These are phyloP conservation scores for Mechanitis messenoides DNA, from an alignment of 2,888 invertebrate genomes.

Conservation along the genomic window DNA sequence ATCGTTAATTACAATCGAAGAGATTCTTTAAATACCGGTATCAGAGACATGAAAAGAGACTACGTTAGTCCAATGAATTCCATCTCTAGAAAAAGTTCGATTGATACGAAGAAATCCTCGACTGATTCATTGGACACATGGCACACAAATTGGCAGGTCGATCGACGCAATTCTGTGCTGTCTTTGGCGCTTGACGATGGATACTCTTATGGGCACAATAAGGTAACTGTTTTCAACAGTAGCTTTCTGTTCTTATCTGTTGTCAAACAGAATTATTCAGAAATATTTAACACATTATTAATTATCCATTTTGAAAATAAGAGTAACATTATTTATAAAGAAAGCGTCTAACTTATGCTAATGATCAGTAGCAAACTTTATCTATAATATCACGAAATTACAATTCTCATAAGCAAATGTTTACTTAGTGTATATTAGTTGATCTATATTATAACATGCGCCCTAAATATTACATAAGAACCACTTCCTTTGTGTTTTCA, in stretches of 20 bases:
- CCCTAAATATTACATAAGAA: too few relatives aligned
- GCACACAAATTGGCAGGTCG: slow-evolving; percentile 82
- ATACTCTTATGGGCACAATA: slow-evolving; percentile 52
- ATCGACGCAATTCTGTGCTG: slow-evolving; percentile 79
- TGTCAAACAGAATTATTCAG: slow-evolving; percentile 13
- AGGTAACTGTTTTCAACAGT: slow-evolving; percentile 49
- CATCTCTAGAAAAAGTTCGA: slow-evolving; percentile 70
- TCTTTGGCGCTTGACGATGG: slow-evolving; percentile 76
- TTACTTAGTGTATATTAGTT: too few relatives aligned
- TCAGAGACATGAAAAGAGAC: slow-evolving; percentile 73
- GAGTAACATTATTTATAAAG: background rate
- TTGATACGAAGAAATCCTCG: slow-evolving; percentile 75
- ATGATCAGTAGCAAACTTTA: background rate
- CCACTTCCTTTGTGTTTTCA: too few relatives aligned
- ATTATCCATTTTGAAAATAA: background rate
- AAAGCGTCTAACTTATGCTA: slow-evolving; percentile 1
- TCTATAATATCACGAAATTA: background rate
- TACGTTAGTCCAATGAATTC: slow-evolving; percentile 69
- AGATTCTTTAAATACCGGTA: slow-evolving; percentile 58
- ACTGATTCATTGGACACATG: slow-evolving; percentile 84
- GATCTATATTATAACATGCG: too few relatives aligned
- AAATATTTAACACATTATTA: background rate
- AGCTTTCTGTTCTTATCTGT: slow-evolving; percentile 15
- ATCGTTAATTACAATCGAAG: slow-evolving; percentile 63
- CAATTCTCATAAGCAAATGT: background rate